Evolutionary conservation across 2,888 invertebrate genomes (phyloP).

Genomic region (Nymphalis c-album): DNA sequence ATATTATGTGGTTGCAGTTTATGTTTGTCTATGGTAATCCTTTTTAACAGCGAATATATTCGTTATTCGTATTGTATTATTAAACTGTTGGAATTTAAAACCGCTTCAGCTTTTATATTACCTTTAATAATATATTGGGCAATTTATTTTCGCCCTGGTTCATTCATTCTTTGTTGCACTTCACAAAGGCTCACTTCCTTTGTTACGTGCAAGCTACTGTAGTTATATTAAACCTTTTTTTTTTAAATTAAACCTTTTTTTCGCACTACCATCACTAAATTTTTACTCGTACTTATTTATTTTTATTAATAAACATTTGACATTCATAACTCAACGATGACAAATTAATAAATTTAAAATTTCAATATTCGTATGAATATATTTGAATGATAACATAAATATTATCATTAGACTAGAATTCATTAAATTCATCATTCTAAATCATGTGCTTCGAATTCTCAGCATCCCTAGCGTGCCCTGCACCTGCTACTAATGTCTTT

Average conservation of each 20-base stretch:
- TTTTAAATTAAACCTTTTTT: not conserved
- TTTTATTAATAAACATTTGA: no score
- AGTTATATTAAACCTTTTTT: not conserved
- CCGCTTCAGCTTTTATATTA: not conserved
- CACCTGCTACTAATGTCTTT: conserved; percentile 6
- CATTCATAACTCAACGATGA: no score
- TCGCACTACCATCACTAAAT: no score
- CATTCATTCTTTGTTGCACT: conserved; percentile 2
- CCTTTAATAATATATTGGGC: not conserved
- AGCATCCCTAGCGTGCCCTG: not conserved
- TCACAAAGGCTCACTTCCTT: not conserved
- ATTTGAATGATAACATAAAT: no score
- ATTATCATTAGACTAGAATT: not conserved
- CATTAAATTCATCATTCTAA: not conserved
- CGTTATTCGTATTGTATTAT: not conserved
- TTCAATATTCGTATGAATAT: not conserved
- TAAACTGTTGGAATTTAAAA: not conserved
- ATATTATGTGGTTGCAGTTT: no score
- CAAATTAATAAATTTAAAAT: no score
- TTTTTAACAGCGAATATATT: not conserved
- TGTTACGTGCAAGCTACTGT: not conserved
- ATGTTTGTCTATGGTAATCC: not conserved
- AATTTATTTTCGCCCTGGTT: not conserved
- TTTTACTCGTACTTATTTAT: no score
- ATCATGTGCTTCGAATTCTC: not conserved